Conservation (phyloP, 2,888 invertebrate species). For the Machimus atricapillus region DNA sequence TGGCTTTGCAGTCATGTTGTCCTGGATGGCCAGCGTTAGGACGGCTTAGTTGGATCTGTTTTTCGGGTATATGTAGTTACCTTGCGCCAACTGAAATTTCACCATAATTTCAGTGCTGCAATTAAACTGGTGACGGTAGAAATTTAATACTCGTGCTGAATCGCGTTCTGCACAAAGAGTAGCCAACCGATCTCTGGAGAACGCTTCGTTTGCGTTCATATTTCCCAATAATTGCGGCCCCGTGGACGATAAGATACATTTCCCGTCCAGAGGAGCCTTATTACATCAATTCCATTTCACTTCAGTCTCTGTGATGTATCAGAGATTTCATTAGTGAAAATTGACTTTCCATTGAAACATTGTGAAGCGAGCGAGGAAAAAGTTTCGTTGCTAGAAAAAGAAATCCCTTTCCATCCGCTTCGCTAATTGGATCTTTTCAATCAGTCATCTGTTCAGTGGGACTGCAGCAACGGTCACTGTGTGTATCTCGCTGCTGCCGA, state of each 20-base stretch:
- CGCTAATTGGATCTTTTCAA: conserved; percentile 33
- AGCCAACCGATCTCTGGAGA: background rate
- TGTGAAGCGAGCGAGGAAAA: background rate
- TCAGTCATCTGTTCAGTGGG: conserved; percentile 25
- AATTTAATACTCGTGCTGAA: background rate
- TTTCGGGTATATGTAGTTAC: background rate
- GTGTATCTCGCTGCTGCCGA: background rate
- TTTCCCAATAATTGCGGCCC: background rate
- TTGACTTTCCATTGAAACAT: conserved; percentile 30
- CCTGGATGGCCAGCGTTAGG: too few species aligned
- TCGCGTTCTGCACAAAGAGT: background rate
- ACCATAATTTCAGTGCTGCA: background rate
- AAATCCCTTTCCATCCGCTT: conserved; percentile 19
- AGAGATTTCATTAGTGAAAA: conserved; percentile 32
- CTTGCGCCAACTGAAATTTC: background rate
- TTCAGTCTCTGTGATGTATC: conserved; percentile 15
- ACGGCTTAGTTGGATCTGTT: background rate
- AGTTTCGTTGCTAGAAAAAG: background rate
- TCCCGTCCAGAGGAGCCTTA: background rate
- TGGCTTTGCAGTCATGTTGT: background rate
- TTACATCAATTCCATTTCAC: conserved; percentile 31
- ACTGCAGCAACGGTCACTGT: background rate
- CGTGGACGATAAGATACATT: background rate
- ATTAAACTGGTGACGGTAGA: background rate
- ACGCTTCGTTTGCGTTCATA: background rate